Evolutionary conservation across 2,888 invertebrate species (phyloP).

Genomic region (Oscheius sp.): DNA sequence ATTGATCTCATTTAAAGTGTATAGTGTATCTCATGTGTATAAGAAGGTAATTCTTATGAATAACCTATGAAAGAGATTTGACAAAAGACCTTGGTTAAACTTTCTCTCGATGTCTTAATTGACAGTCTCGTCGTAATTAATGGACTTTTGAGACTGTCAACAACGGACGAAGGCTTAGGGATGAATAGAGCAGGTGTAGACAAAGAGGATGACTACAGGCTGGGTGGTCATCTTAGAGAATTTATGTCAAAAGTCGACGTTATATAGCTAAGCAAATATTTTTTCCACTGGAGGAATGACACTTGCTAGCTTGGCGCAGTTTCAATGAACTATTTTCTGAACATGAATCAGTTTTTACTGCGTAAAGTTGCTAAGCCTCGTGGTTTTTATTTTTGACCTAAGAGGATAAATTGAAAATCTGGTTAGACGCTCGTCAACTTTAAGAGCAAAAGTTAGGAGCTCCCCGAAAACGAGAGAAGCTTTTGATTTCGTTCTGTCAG

Average conservation of each 20-base stretch:
- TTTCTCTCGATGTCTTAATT: constrained; percentile 25
- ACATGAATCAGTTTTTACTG: too few relatives aligned
- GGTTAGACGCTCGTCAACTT: too few relatives aligned
- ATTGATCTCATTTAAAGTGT: too few relatives aligned
- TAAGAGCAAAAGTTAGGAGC: constrained; percentile 23
- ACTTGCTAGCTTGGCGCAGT: not conserved
- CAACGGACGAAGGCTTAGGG: constrained; percentile 22
- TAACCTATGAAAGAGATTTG: too few relatives aligned
- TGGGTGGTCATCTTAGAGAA: not conserved
- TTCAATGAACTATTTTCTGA: not conserved
- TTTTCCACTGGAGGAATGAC: not conserved
- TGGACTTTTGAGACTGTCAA: constrained; percentile 23
- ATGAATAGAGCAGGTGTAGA: constrained; percentile 24
- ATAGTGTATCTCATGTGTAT: too few relatives aligned
- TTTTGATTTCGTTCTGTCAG: too few relatives aligned
- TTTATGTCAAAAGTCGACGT: too few relatives aligned
- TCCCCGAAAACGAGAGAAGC: not conserved
- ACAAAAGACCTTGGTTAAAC: constrained; percentile 21
- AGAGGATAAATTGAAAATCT: constrained; percentile 27
- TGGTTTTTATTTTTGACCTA: too few relatives aligned
- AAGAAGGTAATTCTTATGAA: too few relatives aligned
- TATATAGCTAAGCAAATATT: too few relatives aligned
- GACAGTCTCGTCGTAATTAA: constrained; percentile 28
- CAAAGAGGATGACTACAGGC: constrained; percentile 26
- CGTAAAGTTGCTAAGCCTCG: too few relatives aligned